phyloP scores from a whole-genome alignment of 2,888 invertebrate genomes.

The Pantelozetes paolii region DNA sequence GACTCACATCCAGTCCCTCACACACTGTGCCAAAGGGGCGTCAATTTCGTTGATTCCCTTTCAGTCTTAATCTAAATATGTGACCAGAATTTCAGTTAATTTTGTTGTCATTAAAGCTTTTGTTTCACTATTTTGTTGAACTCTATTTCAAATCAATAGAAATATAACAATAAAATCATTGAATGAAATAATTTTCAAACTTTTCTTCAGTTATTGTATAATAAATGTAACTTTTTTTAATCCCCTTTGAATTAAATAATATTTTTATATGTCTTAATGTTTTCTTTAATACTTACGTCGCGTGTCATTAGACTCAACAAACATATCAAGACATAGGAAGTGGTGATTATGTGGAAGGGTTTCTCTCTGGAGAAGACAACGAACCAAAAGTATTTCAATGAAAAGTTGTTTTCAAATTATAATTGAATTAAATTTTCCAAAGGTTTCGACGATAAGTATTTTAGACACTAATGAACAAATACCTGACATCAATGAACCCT shows the following conservation, averaged over 20 bases:
- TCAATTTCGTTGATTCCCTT: slow-evolving; percentile 25
- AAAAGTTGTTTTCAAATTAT: not conserved
- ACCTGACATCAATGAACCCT: not conserved
- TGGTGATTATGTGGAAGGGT: slow-evolving; percentile 12
- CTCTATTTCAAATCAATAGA: not conserved
- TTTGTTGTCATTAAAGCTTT: slow-evolving; percentile 6
- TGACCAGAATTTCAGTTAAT: slow-evolving; percentile 23
- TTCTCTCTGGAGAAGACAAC: not conserved
- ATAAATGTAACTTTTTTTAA: no score
- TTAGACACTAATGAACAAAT: slow-evolving; percentile 7
- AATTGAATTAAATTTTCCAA: not conserved
- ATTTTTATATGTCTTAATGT: no score
- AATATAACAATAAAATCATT: not conserved
- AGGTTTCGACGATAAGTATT: not conserved
- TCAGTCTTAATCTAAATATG: not conserved
- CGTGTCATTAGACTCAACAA: not conserved
- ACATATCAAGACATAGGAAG: slow-evolving; percentile 14
- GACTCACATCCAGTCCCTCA: not conserved
- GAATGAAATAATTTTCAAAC: not conserved
- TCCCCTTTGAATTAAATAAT: no score
- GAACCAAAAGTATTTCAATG: not conserved
- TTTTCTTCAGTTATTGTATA: no score
- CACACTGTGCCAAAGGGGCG: slow-evolving; percentile 19
- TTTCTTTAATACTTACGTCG: no score
- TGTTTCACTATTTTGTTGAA: not conserved